Evolutionary conservation across 2,113 vertebrate genomes (phyloP), one percentile per base, ranked within the genome.

Genomic region (Jaculus jaculus): DNA sequence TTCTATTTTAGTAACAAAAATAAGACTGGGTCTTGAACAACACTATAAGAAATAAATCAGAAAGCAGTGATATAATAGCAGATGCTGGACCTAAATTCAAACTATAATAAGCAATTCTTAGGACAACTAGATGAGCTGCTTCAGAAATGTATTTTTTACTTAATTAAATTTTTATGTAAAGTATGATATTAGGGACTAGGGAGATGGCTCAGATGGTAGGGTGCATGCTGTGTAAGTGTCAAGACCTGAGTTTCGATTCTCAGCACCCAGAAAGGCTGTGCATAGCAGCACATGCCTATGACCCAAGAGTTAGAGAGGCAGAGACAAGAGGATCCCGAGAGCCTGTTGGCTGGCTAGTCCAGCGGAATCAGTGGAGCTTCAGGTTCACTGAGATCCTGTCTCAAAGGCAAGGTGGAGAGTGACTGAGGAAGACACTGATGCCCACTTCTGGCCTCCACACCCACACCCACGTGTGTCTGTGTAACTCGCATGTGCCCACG

Each of bases 141-240:
- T 93, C 32, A 71, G 63, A 96, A 86, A 77, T 73, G 34, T 77
- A 66, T 72, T 82, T 82, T 85, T 81, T 47, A 68, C n/a, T 47
- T 58, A 54, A 65, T 42, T 58, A 92, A 34, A 58, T 54, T 83
- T 81, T 66, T 81, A 65, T 11, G 32, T 71, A 39, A 87, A n/a
- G 3, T 71, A 32, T 75, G 47, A 28, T 74, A 60, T 82, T 89
- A 18, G 32, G 20, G 63, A 12, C 11, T 32, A 28, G 63, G 39
- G 42, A 83, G 39, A 47, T 66, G 18, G 39, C 32, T 83, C 10
- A n/a, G 28, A 23, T 83, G 61, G 61, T 11, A 42, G 26, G 42
- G 26, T 66, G 80, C 63, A 32, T 15, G 37, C 17, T 37, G 21
- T 5, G 51, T 21, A 60, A 54, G 16, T 28, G 10, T 82, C 24